Conservation (phyloP, 2,113 vertebrate species). For the Tiliqua scincoides region DNA sequence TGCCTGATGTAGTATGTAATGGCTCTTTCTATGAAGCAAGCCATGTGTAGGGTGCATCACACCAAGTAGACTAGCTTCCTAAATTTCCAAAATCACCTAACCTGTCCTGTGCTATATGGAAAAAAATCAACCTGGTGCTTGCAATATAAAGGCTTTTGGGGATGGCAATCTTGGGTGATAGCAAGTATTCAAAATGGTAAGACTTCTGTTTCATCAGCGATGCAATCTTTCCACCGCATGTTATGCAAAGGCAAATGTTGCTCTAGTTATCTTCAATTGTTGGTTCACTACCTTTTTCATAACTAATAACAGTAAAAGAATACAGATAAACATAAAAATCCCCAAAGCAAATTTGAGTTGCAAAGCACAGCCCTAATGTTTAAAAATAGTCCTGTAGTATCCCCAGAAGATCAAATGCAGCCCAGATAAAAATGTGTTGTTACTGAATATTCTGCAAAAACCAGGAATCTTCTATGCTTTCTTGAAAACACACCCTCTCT, state of each 20-base stretch:
- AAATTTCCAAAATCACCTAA: too few relatives aligned
- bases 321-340: background rate
- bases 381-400: background rate
- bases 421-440: background rate
- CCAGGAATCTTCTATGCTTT: background rate
- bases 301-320: background rate
- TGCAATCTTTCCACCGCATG: background rate
- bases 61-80: background rate
- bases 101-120: background rate
- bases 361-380: background rate
- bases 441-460: background rate
- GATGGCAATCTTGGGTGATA: background rate
- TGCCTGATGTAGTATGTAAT: background rate
- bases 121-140: background rate
- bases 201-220: background rate
- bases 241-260: background rate
- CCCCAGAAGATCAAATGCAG: background rate
- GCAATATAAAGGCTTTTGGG: background rate
- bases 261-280: background rate
- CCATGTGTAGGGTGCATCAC: background rate
- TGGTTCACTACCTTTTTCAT: background rate
- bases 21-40: background rate
- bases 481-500: background rate
- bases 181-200: background rate
- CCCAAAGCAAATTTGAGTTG: background rate